Conservation (phyloP, 2,113 vertebrate species). For the Ranitomeya variabilis region DNA sequence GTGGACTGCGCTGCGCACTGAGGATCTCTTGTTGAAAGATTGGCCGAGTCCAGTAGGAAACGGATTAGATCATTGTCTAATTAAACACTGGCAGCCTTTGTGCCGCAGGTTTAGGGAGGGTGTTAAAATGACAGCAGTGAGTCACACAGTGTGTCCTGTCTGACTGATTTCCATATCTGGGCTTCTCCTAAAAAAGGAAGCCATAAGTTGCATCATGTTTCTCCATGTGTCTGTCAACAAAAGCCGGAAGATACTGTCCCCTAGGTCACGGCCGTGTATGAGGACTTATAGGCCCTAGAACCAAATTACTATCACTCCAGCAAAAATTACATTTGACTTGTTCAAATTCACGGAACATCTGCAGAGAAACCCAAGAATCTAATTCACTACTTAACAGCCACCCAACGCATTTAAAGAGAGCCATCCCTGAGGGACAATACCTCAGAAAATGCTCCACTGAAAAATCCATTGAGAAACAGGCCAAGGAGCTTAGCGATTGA, state of each 20-base stretch:
- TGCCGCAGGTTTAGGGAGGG: constrained; percentile 44
- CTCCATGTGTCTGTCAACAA: constrained; percentile 19
- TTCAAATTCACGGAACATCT: no score
- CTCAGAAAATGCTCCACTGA: no score
- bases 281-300: not conserved
- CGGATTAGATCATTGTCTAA: constrained; percentile 52
- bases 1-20: not conserved
- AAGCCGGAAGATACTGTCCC: not conserved
- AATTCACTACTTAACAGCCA: no score
- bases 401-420: no score
- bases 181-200: constrained; percentile 44
- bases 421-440: no score
- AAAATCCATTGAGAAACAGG: no score
- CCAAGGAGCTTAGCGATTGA: no score
- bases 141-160: constrained; percentile 39
- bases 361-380: no score
- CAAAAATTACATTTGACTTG: no score
- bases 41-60: constrained; percentile 25
- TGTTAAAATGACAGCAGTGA: constrained; percentile 35
- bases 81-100: constrained; percentile 50
- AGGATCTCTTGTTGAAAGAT: constrained; percentile 27
- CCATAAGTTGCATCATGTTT: constrained; percentile 43
- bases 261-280: not conserved
- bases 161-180: constrained; percentile 54
- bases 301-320: no score